A percentile compares a stretch with the other conserved stretches of the same genome.
These are phyloP conservation scores for Antheraea mylitta DNA, from an alignment of 1,140 invertebrate genomes.

Conservation along the genomic window DNA sequence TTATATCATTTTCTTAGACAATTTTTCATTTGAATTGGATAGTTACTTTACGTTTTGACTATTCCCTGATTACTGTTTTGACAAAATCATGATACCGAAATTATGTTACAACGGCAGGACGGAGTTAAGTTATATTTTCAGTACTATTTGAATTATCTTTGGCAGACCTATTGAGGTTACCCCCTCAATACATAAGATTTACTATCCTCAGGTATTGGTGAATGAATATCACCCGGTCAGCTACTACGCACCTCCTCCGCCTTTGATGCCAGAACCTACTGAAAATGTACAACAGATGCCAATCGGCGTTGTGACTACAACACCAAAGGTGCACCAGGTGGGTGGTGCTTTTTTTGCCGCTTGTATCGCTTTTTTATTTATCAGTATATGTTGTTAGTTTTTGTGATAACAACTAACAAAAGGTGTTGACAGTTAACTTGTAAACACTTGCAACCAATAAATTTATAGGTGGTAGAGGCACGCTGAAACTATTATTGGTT, in stretches of 20 bases:
- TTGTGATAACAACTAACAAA: no score
- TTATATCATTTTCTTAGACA: no score
- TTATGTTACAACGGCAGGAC: constrained; percentile 7
- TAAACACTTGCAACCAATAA: no score
- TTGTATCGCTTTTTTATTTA: no score
- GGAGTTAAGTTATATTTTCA: constrained; percentile 8
- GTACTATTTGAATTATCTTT: constrained; percentile 10
- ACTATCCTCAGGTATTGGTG: constrained; percentile 42
- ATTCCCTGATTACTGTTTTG: neutral
- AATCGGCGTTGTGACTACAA: constrained; percentile 21
- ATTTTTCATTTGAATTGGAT: no score
- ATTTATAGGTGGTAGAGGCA: no score
- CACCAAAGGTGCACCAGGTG: constrained; percentile 62
- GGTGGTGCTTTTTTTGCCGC: no score
- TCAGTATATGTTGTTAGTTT: no score
- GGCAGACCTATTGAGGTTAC: neutral
- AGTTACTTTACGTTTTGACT: neutral
- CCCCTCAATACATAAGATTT: neutral
- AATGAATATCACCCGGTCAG: constrained; percentile 59
- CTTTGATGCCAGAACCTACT: constrained; percentile 40
- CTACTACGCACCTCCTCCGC: constrained; percentile 41
- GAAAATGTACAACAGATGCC: constrained; percentile 31
- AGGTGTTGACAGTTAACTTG: no score
- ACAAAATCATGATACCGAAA: neutral
- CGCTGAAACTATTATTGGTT: no score